A percentile compares a stretch with the other conserved stretches of the same genome.
These are phyloP conservation scores for Hylyphantes graminicola DNA, from an alignment of 1,140 invertebrate genomes.

Conservation along the genomic window DNA sequence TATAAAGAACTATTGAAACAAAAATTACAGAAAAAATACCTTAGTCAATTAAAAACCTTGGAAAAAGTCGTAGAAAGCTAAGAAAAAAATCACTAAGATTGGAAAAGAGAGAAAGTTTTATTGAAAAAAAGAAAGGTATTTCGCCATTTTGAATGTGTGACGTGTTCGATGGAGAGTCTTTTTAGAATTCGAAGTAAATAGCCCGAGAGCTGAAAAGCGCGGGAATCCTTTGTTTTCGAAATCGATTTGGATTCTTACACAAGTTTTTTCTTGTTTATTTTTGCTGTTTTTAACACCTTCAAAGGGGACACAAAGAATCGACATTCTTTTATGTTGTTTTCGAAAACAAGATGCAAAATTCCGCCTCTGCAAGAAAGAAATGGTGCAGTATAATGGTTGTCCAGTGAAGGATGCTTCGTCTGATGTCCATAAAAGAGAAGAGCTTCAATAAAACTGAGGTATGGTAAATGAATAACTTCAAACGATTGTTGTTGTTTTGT, in stretches of 20 bases:
- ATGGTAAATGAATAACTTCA: too few relatives aligned
- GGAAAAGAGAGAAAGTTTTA: background rate
- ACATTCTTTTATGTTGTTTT: constrained; percentile 15
- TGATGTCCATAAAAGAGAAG: too few relatives aligned
- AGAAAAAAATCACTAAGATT: background rate
- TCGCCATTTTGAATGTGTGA: constrained; percentile 38
- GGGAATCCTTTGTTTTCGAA: constrained; percentile 32
- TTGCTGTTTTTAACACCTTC: constrained; percentile 23
- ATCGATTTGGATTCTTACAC: constrained; percentile 32
- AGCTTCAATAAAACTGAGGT: too few relatives aligned
- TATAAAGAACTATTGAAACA: constrained; percentile 9
- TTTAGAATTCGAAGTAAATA: constrained; percentile 45
- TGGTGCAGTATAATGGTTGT: too few relatives aligned
- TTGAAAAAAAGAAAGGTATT: constrained; percentile 8
- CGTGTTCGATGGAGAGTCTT: constrained; percentile 5
- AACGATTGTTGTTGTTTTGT: too few relatives aligned
- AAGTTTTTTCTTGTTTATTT: constrained; percentile 2
- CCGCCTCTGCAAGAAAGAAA: background rate
- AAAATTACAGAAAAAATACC: background rate
- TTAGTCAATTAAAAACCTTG: constrained; percentile 33
- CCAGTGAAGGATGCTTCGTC: too few relatives aligned
- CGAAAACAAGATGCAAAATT: constrained; percentile 5
- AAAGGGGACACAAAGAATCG: constrained; percentile 10
- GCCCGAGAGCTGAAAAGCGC: constrained; percentile 35
- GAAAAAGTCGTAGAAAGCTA: constrained; percentile 3